phyloP scores from a whole-genome alignment of 2,797 vertebrate genomes.

The Apogon talboti region DNA sequence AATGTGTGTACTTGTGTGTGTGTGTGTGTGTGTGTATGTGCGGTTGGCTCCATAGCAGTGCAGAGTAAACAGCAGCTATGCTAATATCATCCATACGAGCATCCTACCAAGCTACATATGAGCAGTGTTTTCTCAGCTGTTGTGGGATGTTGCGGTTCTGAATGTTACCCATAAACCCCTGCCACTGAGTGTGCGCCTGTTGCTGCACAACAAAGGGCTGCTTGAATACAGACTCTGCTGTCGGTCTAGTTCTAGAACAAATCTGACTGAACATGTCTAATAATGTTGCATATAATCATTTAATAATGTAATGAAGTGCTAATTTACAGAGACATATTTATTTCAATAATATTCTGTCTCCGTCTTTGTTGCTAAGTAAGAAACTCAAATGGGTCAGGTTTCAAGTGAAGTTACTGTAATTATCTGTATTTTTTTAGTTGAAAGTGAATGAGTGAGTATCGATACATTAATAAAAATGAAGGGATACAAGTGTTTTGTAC shows the following conservation, averaged over 20 bases:
- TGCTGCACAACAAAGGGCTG: slow-evolving; percentile 55
- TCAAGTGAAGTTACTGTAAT: not conserved
- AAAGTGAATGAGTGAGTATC: too few species aligned
- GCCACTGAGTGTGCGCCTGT: slow-evolving; percentile 51
- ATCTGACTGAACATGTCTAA: slow-evolving; percentile 5
- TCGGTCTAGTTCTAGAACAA: slow-evolving; percentile 10
- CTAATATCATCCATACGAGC: slow-evolving; percentile 79
- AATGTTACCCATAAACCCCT: slow-evolving; percentile 43
- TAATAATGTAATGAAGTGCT: not conserved
- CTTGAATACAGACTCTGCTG: slow-evolving; percentile 34
- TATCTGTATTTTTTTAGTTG: not conserved
- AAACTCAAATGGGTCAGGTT: not conserved
- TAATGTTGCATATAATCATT: not conserved
- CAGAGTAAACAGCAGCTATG: slow-evolving; percentile 74
- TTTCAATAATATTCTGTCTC: slow-evolving; percentile 1
- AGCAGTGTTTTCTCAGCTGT: slow-evolving; percentile 85
- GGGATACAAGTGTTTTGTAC: too few species aligned
- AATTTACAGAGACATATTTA: not conserved
- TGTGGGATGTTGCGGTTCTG: slow-evolving; percentile 70
- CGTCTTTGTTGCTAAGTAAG: not conserved
- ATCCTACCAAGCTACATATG: slow-evolving; percentile 76
- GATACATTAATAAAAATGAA: too few species aligned
- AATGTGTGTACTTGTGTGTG: slow-evolving; percentile 39
- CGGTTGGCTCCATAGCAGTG: slow-evolving; percentile 58
- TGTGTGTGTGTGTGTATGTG: slow-evolving; percentile 40